Evolutionary conservation across 2,797 vertebrate species (phyloP).

Genomic region (Mus minutoides): DNA sequence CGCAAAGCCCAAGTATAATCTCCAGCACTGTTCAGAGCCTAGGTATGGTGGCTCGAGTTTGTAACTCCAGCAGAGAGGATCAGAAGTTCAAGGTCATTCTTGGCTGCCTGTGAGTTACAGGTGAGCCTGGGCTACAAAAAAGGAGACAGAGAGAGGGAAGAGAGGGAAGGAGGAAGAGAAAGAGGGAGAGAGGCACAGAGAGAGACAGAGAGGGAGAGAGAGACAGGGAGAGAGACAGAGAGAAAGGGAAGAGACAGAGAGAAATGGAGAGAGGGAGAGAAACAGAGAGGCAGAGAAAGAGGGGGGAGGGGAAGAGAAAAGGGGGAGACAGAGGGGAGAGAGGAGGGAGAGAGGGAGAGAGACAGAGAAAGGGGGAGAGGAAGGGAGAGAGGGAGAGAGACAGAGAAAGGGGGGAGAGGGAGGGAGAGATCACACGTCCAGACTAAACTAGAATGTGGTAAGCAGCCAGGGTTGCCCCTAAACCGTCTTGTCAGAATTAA

Average conservation of each 20-base stretch:
- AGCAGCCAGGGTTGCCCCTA: neutral
- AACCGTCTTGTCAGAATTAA: neutral
- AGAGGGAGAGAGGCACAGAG: no score
- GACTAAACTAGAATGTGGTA: neutral
- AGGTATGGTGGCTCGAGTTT: neutral
- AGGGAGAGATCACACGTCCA: neutral
- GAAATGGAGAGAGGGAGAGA: neutral
- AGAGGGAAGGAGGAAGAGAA: rapidly evolving
- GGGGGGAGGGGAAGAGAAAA: rapidly evolving
- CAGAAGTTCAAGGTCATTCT: neutral
- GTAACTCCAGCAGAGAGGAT: neutral
- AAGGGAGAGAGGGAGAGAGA: no score
- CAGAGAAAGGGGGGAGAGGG: no score
- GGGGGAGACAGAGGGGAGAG: no score
- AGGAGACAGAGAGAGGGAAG: rapidly evolving
- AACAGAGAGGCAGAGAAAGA: neutral
- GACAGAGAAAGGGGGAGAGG: no score
- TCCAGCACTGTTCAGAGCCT: neutral
- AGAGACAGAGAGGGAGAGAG: no score
- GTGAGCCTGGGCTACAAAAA: neutral
- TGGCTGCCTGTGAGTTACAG: neutral
- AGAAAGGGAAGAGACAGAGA: no score
- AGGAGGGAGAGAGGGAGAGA: rapidly evolving
- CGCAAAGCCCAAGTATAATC: rapidly evolving
- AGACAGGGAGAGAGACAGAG: no score